Percentiles rank a stretch among this genome's conserved stretches.
phyloP scores from a whole-genome alignment of 2,888 invertebrate genomes.

The Drosophila nr. perissopoda region DNA sequence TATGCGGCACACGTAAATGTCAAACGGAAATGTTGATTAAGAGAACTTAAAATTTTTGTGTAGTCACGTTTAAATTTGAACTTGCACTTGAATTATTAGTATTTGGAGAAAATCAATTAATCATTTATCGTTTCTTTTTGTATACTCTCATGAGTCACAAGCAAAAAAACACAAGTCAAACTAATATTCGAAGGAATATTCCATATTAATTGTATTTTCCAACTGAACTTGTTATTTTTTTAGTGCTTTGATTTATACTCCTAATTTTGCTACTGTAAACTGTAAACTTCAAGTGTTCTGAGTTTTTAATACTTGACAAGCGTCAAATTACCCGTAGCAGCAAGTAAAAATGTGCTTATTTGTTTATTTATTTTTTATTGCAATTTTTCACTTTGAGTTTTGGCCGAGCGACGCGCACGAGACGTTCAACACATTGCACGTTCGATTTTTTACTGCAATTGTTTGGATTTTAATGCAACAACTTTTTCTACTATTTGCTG shows the following conservation, averaged over 20 bases:
- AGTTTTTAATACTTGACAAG: neutral
- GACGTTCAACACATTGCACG: conserved; percentile 68
- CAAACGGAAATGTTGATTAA: neutral
- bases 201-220: neutral
- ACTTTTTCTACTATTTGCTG: conserved; percentile 66
- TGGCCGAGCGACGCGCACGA: conserved; percentile 34
- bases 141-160: neutral
- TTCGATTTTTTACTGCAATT: conserved; percentile 77
- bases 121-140: neutral
- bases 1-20: neutral
- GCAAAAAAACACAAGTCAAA: neutral
- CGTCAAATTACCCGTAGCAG: neutral
- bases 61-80: neutral
- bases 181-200: neutral
- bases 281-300: neutral
- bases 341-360: neutral
- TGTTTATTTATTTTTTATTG: neutral
- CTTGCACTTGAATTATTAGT: neutral
- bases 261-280: neutral
- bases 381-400: neutral
- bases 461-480: conserved; percentile 69
- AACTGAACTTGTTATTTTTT: neutral
- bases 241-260: neutral
- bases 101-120: neutral
- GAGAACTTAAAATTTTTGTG: neutral